phyloP scores from a whole-genome alignment of 2,888 invertebrate genomes.

The Apamea sordens region DNA sequence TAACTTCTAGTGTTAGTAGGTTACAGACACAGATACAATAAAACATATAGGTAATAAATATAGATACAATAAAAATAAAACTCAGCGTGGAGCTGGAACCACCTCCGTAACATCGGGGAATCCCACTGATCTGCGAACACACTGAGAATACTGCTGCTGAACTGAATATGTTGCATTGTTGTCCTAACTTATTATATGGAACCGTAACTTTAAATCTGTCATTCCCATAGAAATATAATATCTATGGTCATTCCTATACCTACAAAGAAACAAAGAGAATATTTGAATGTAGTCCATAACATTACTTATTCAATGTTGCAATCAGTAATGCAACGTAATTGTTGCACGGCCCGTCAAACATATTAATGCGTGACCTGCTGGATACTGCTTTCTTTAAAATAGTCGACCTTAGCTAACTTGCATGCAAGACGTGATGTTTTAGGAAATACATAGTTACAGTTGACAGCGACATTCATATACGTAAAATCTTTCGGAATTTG shows the following conservation, averaged over 20 bases:
- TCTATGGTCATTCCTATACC: background rate
- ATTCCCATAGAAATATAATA: background rate
- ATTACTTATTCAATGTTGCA: constrained; percentile 49
- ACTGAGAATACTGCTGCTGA: too few species aligned
- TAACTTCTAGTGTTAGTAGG: too few species aligned
- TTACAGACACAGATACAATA: too few species aligned
- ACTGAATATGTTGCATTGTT: background rate
- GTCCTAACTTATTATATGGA: background rate
- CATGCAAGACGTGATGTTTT: background rate
- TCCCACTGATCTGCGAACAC: too few species aligned
- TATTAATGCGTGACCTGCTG: constrained; percentile 21
- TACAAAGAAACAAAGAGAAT: constrained; percentile 22
- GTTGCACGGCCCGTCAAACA: constrained; percentile 26
- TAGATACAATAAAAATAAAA: too few species aligned
- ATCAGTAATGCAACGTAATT: constrained; percentile 30
- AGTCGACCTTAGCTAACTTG: background rate
- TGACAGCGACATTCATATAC: too few species aligned
- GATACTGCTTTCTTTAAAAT: constrained; percentile 23
- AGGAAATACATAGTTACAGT: background rate
- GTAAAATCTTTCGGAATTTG: background rate
- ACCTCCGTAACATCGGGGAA: too few species aligned
- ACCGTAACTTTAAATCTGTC: background rate
- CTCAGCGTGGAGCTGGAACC: too few species aligned
- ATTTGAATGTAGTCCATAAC: constrained; percentile 6
- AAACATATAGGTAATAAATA: too few species aligned